phyloP scores from a whole-genome alignment of 2,113 vertebrate genomes.

The Cyprinodon tularosa region DNA sequence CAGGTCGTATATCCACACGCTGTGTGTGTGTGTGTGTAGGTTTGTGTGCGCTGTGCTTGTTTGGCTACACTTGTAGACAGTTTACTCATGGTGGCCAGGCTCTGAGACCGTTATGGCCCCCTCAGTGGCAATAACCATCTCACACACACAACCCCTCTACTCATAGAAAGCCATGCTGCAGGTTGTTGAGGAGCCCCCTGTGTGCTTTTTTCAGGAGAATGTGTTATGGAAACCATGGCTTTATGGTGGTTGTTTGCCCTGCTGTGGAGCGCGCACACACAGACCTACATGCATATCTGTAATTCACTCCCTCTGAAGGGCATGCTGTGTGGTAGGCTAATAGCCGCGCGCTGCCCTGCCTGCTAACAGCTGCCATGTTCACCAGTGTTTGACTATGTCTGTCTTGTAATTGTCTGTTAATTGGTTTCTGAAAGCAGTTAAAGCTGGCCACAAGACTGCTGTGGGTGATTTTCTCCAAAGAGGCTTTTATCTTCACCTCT shows the following conservation, averaged over 20 bases:
- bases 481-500: constrained; percentile 42
- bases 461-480: constrained; percentile 53
- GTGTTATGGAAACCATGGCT: constrained; percentile 66
- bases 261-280: constrained; percentile 35
- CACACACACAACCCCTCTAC: constrained; percentile 28
- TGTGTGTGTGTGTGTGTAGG: constrained; percentile 19
- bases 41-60: constrained; percentile 34
- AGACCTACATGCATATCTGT: constrained; percentile 39
- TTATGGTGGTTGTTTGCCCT: constrained; percentile 53
- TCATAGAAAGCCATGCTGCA: constrained; percentile 28
- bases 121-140: constrained; percentile 52
- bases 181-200: constrained; percentile 58
- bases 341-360: constrained; percentile 51
- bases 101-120: constrained; percentile 61
- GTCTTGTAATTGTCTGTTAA: constrained; percentile 35
- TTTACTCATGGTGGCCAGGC: constrained; percentile 58
- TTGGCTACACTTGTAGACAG: constrained; percentile 54
- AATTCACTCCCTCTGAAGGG: constrained; percentile 65
- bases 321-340: constrained; percentile 65
- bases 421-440: constrained; percentile 46
- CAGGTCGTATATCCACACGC: constrained; percentile 54
- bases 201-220: constrained; percentile 56
- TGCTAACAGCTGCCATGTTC: constrained; percentile 27
- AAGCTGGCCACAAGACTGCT: constrained; percentile 42
- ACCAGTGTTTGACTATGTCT: constrained; percentile 8